Conservation (phyloP, 1,140 invertebrate species). For the Anastrepha obliqua region DNA sequence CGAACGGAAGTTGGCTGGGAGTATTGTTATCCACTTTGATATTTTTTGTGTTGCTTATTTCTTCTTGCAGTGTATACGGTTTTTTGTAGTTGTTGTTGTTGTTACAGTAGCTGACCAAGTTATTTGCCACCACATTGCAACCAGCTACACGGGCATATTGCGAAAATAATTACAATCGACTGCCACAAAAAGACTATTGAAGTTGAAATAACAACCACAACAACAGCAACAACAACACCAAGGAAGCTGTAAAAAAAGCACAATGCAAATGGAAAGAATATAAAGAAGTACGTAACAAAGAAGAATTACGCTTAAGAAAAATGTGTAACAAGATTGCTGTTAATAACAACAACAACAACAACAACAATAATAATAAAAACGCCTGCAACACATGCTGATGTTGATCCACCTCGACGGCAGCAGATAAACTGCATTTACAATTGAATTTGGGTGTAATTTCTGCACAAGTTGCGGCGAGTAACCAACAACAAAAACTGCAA, state of each 20-base stretch:
- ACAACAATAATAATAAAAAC: neutral
- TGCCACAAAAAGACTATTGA: neutral
- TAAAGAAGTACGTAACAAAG: constrained; percentile 1
- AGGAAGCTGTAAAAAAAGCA: neutral
- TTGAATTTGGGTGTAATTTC: constrained; percentile 53
- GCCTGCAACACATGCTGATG: neutral
- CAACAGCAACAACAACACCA: constrained; percentile 23
- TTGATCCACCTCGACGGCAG: neutral
- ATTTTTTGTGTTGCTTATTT: neutral
- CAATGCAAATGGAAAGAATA: neutral
- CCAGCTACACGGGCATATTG: neutral
- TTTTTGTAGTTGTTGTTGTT: neutral
- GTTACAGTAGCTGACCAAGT: neutral
- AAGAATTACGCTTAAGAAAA: neutral
- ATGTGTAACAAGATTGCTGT: too few relatives aligned
- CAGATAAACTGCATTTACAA: constrained; percentile 51
- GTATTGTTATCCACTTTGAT: neutral
- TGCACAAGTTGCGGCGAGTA: neutral
- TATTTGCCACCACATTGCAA: neutral
- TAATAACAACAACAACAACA: neutral
- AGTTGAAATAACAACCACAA: neutral
- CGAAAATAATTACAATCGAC: constrained; percentile 22
- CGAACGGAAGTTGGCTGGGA: constrained; percentile 19
- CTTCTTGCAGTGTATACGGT: neutral
- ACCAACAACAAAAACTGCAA: neutral